Evolutionary conservation across 2,113 vertebrate species (phyloP), one percentile per base, ranked within the genome.

Genomic region (Tringa solitaria): DNA sequence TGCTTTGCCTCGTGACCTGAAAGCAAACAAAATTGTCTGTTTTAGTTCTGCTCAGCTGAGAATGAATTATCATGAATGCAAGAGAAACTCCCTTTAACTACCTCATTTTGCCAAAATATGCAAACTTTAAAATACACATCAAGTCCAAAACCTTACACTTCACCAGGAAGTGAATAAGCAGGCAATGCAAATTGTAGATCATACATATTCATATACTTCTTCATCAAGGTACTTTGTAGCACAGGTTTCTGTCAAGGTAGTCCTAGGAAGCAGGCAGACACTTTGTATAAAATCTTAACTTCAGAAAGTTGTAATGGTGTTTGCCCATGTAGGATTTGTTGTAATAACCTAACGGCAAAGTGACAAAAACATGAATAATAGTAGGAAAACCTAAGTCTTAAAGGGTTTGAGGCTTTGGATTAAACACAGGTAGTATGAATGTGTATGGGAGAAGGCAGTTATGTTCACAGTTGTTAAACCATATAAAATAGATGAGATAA

Each of bases 381-480:
- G 69, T 75, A 72, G 88, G 83, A 88, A 94, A 89, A 10, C 33
- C 43, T 75, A 73, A 56, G 46, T 84, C 79, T 92, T 74, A 41
- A 84, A 92, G 61, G 77, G 68, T 89, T 93, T 93, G 76, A 92
- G 83, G 60, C 69, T 92, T 95, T 90, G 78, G 76, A 51, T 92
- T 93, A 92, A 95, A 95, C 72, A 89, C 8, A 24, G 75, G 15
- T 93, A 83, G 20, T 72, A 64, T 67, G 86, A 96, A 87, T 89
- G 73, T 68, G 57, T 79, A 89, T 26, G 37, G 83, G 39, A 92
- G 67, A 93, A 89, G 72, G 80, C 56, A 84, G 83, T 92, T 93
- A 81, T 78, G 73, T 92, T 96, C 88, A 74, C 39, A 43, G 22
- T 84, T 94, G 79, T 94, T 89, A 95, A 94, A 90, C 63, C 30